Conservation (phyloP, 2,888 invertebrate genomes). For the Crocallis elinguaria region DNA sequence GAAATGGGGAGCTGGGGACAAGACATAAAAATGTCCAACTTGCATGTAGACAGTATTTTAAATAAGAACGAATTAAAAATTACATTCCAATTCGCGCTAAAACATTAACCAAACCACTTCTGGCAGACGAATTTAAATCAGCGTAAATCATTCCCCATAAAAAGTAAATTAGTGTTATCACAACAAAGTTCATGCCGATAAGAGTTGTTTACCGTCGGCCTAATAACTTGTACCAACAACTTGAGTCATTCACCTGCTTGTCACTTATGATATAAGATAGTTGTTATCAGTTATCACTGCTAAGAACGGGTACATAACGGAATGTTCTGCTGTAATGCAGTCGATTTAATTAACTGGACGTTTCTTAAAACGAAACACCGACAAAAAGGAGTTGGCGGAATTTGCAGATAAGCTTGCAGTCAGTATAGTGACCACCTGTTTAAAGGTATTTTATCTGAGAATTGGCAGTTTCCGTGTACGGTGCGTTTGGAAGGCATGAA, state of each 20-base stretch:
- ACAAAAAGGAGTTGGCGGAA: slow-evolving; percentile 25
- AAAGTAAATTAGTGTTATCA: slow-evolving; percentile 36
- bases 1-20: too few species aligned
- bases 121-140: slow-evolving; percentile 14
- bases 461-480: slow-evolving; percentile 16
- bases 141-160: slow-evolving; percentile 31
- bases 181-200: slow-evolving; percentile 58
- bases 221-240: slow-evolving; percentile 62
- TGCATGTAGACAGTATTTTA: too few species aligned
- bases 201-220: slow-evolving; percentile 40
- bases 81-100: too few species aligned
- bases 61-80: too few species aligned
- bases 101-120: too few species aligned
- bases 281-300: slow-evolving; percentile 49
- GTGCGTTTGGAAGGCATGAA: slow-evolving; percentile 31
- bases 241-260: slow-evolving; percentile 69
- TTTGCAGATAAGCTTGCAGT: slow-evolving; percentile 24
- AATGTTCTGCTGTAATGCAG: slow-evolving; percentile 25
- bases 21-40: too few species aligned
- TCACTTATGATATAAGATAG: slow-evolving; percentile 61
- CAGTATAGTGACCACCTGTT: slow-evolving; percentile 30
- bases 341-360: slow-evolving; percentile 35
- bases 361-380: slow-evolving; percentile 28
- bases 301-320: slow-evolving; percentile 42
- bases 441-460: slow-evolving; percentile 25